Base-by-base conservation (phyloP, 2,888 invertebrate species). In the Chrysomela aeneicollis region DNA sequence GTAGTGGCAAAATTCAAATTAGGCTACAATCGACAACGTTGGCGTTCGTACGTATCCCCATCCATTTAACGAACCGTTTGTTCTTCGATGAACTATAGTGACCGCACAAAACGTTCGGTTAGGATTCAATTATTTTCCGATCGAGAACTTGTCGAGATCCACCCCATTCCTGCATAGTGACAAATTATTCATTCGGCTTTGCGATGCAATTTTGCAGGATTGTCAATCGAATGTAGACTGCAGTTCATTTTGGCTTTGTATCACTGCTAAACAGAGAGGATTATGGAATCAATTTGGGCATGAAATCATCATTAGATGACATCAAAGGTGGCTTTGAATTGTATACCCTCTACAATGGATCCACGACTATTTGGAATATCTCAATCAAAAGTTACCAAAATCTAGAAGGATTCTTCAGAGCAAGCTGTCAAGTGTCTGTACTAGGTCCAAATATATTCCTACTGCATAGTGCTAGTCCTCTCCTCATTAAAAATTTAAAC, bases 121-220 rank as follows among this genome's bases (percentile, higher is more conserved):
- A 52, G 54, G 37, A 60, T 60, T 60, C 55, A 55, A 64, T 64
- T 64, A 55, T 64, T 64, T 59, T 46, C 35, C 50, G 6, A 22
- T 18, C 59, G 46, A 59, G 32, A 22, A 57, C 42, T 42, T 42
- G 42, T 42, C 42, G 1, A 42, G 42, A 42, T 42, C n/a, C 15
- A 15, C 42, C 42, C n/a, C 4, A 42, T 12, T 42, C 42, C 42
- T 42, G 15, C 42, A 42, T 15, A 42, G 42, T 26, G 26, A 26
- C 42, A 42, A 42, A 42, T 42, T 15, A 42, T 15, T 42, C 4
- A 42, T 15, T 42, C 4, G 42, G 15, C 42, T 3, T 4, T 42
- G 42, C 42, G 12, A 15, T 42, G 15, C 42, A 42, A 42, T 42
- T 42, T 15, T 15, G 42, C 42, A 15, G 42, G 15, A 15, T 15